phyloP scores from a whole-genome alignment of 37 sponge, comb jelly and placozoan genomes.

The Cliona cf. orientalis region DNA sequence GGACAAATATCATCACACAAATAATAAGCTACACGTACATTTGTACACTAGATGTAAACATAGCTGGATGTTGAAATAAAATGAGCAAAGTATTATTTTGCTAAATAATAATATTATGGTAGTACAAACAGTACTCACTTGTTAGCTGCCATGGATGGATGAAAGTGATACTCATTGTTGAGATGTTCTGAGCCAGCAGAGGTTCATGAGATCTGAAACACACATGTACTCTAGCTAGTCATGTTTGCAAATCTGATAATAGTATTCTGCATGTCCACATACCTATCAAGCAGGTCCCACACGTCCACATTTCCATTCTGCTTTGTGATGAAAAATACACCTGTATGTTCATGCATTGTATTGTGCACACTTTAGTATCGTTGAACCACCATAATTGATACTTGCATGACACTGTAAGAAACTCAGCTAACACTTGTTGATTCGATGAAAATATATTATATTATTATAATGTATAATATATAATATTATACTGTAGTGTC shows the following conservation, averaged over 20 bases:
- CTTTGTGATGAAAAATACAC: constrained; percentile 92
- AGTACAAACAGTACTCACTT: constrained; percentile 27
- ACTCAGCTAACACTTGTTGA: not conserved
- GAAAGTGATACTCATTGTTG: constrained; percentile 78
- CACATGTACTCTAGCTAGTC: not conserved
- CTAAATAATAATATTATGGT: no score
- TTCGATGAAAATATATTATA: no score
- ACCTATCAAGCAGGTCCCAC: constrained; percentile 98
- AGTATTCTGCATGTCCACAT: constrained; percentile 19
- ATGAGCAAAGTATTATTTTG: not conserved
- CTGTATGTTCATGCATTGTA: constrained; percentile 22
- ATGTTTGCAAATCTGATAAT: not conserved
- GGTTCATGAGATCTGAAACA: constrained; percentile 91
- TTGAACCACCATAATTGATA: no score
- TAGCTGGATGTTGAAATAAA: no score
- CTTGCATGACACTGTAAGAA: not conserved
- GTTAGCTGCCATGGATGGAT: constrained; percentile 73
- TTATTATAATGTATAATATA: no score
- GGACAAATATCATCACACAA: no score
- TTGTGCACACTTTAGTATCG: not conserved
- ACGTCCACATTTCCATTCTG: constrained; percentile 95
- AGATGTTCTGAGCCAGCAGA: constrained; percentile 88
- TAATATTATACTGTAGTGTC: no score
- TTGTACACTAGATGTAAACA: no score
- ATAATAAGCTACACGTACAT: no score